Evolutionary conservation across 2,888 invertebrate genomes (phyloP).

Genomic region (Crossocerus cetratus): DNA sequence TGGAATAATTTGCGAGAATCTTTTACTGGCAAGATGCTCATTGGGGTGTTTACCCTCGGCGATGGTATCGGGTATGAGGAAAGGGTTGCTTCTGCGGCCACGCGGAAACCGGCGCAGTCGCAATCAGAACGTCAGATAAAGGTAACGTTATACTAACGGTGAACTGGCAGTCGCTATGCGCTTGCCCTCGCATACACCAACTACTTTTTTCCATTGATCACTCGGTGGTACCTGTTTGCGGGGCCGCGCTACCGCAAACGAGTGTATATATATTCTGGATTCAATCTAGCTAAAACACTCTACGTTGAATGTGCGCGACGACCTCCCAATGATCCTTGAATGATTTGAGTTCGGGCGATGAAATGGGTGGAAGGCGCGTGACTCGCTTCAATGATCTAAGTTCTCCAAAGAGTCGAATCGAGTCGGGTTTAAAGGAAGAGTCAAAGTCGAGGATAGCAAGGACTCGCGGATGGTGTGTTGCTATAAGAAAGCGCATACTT

Average conservation of each 20-base stretch:
- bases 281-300: too few species aligned
- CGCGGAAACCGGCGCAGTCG: slow-evolving; percentile 47
- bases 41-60: not conserved
- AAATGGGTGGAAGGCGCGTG: slow-evolving; percentile 60
- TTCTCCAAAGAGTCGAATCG: slow-evolving; percentile 4
- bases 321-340: slow-evolving; percentile 2
- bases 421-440: not conserved
- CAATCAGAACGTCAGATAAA: slow-evolving; percentile 51
- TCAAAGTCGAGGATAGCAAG: not conserved
- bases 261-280: not conserved
- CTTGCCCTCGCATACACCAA: slow-evolving; percentile 49
- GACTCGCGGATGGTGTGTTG: not conserved
- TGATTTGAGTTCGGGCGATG: slow-evolving; percentile 49
- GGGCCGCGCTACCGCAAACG: slow-evolving; percentile 7
- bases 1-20: too few species aligned
- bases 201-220: slow-evolving; percentile 52
- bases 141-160: slow-evolving; percentile 34
- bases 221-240: slow-evolving; percentile 17
- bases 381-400: slow-evolving; percentile 56
- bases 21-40: not conserved
- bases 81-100: not conserved
- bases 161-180: slow-evolving; percentile 58
- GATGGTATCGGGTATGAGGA: not conserved
- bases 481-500: not conserved
- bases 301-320: too few species aligned